Evolutionary conservation across 2,113 vertebrate genomes (phyloP).

Genomic region (Haliaeetus leucogaster): DNA sequence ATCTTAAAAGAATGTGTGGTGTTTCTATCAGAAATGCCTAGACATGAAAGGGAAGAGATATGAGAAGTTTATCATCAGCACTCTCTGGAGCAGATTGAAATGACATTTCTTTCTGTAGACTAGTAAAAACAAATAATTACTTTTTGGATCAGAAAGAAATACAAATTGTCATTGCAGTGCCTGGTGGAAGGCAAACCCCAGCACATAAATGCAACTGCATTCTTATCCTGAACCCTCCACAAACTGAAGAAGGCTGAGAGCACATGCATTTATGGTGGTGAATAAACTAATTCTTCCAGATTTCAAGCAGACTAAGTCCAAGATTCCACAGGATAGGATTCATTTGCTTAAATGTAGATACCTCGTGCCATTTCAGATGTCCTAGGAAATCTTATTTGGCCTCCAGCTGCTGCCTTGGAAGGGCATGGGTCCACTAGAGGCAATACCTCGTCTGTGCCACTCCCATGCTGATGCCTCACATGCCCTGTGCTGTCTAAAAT

Average conservation of each 20-base stretch:
- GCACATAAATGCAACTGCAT: not conserved
- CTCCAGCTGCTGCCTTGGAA: not conserved
- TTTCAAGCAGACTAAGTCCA: not conserved
- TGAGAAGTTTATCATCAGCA: not conserved
- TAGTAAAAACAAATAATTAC: slow-evolving; percentile 17
- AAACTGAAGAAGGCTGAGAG: not conserved
- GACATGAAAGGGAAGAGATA: not conserved
- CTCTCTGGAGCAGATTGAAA: not conserved
- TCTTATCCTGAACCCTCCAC: not conserved
- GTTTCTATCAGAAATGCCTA: not conserved
- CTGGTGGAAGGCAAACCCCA: not conserved
- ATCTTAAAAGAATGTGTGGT: not conserved
- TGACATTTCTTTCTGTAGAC: not conserved
- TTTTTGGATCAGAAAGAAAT: not conserved
- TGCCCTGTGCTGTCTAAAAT: not conserved
- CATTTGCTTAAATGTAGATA: not conserved
- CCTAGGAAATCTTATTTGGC: not conserved
- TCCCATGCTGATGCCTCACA: not conserved
- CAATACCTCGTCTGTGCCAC: not conserved
- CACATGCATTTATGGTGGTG: fast-evolving
- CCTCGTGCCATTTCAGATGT: not conserved
- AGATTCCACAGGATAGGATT: not conserved
- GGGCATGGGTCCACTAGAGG: not conserved
- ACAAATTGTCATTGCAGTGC: not conserved
- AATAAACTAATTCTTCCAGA: not conserved